A percentile compares a stretch with the other conserved stretches of the same genome.
These are phyloP conservation scores for Riparia riparia DNA, from an alignment of 2,113 vertebrate species.

Conservation along the genomic window DNA sequence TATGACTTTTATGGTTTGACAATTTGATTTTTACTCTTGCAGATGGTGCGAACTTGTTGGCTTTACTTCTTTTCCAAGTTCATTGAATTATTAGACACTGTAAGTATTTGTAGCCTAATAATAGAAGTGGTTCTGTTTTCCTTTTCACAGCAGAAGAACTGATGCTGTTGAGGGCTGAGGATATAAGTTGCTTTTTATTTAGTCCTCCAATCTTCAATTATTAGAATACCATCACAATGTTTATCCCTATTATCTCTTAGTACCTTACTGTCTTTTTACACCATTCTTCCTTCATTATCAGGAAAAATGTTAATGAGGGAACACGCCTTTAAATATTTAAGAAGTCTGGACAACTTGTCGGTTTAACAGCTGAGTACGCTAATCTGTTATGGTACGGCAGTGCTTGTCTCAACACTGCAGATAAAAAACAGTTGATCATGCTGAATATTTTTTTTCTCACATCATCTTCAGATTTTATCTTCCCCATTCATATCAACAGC, in stretches of 20 bases:
- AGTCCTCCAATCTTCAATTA: not conserved
- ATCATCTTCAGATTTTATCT: not conserved
- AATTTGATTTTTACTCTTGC: constrained; percentile 24
- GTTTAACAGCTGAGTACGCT: not conserved
- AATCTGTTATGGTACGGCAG: not conserved
- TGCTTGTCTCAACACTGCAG: not conserved
- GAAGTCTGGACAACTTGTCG: not conserved
- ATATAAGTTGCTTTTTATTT: not conserved
- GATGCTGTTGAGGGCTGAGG: not conserved
- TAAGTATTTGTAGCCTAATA: constrained; percentile 76
- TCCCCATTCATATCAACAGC: not conserved
- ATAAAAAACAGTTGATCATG: not conserved
- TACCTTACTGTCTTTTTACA: not conserved
- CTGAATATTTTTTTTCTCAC: not conserved
- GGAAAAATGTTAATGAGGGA: not conserved
- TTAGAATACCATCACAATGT: not conserved
- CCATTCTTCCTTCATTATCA: not conserved
- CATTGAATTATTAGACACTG: constrained; percentile 96
- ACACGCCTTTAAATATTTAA: not conserved
- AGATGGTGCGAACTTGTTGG: constrained; percentile 95
- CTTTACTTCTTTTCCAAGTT: constrained; percentile 98
- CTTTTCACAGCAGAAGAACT: not conserved
- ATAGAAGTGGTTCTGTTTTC: not conserved
- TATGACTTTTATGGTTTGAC: not conserved
- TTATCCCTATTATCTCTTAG: not conserved